These are phyloP conservation scores for Brachyrhaphis roseni DNA, from an alignment of 2,797 vertebrate species.

Conservation along the genomic window DNA sequence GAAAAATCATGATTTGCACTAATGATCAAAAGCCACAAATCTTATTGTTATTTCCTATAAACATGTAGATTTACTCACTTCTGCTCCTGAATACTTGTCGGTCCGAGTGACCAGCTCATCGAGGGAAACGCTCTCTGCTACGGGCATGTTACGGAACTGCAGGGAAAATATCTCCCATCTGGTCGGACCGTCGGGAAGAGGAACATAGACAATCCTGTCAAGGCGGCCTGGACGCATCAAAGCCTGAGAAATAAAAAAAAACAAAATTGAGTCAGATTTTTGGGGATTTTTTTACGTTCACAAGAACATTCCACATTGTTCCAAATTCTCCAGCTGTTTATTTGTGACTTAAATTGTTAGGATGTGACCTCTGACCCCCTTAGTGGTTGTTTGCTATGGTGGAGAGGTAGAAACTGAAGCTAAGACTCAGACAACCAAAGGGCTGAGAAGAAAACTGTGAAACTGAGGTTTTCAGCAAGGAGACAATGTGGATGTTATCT, in stretches of 20 bases:
- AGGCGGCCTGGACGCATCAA: constrained; percentile 95
- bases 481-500: constrained; percentile 61
- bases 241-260: constrained; percentile 80
- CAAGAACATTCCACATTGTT: not conserved
- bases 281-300: not conserved
- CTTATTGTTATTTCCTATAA: not conserved
- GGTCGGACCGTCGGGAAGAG: constrained; percentile 89
- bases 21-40: not conserved
- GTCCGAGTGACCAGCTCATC: constrained; percentile 85
- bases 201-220: constrained; percentile 93
- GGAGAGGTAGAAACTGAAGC: not conserved
- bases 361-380: constrained; percentile 40
- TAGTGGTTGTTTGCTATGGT: not conserved
- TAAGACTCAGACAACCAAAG: constrained; percentile 9
- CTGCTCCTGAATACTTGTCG: constrained; percentile 93
- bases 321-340: not conserved
- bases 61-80: constrained; percentile 81
- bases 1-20: not conserved
- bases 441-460: constrained; percentile 44
- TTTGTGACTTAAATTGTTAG: not conserved
- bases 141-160: constrained; percentile 87
- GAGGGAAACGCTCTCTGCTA: constrained; percentile 81
- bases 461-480: constrained; percentile 36
- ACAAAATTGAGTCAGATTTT: constrained; percentile 7
- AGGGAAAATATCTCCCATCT: constrained; percentile 89